phyloP scores from a whole-genome alignment of 2,797 vertebrate species.

The Naso thynnoides region DNA sequence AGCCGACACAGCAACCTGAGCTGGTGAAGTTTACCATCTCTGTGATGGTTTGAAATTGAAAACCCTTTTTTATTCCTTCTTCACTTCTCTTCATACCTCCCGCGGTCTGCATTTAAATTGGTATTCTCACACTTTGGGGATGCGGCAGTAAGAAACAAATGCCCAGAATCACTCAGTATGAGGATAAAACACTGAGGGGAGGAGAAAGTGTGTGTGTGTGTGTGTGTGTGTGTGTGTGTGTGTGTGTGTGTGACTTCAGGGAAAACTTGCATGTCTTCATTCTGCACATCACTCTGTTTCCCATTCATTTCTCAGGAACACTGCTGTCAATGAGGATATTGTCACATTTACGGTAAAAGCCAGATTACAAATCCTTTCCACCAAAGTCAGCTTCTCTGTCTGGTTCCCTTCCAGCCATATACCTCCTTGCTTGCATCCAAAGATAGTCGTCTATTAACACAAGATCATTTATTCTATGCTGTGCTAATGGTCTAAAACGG shows the following conservation, averaged over 20 bases:
- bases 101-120: constrained; percentile 48
- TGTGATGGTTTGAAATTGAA: constrained; percentile 49
- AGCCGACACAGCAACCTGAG: constrained; percentile 31
- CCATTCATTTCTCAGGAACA: neutral
- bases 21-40: constrained; percentile 18
- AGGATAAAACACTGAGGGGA: constrained; percentile 26
- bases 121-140: constrained; percentile 43
- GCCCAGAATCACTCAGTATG: constrained; percentile 43
- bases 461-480: no score
- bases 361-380: neutral
- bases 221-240: constrained; percentile 21
- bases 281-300: neutral
- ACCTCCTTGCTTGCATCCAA: neutral
- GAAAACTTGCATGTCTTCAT: no score
- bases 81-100: constrained; percentile 27
- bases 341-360: neutral
- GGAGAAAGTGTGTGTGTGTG: constrained; percentile 6
- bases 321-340: neutral
- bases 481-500: no score
- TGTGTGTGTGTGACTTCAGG: no score
- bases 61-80: constrained; percentile 11
- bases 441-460: no score
- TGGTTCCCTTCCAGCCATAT: neutral
- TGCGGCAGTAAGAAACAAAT: constrained; percentile 44
- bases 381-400: neutral